Percentiles rank a stretch among this genome's conserved stretches.
Evolutionary conservation across 2,888 invertebrate species (phyloP).

Genomic region (Nesidiocoris tenuis): DNA sequence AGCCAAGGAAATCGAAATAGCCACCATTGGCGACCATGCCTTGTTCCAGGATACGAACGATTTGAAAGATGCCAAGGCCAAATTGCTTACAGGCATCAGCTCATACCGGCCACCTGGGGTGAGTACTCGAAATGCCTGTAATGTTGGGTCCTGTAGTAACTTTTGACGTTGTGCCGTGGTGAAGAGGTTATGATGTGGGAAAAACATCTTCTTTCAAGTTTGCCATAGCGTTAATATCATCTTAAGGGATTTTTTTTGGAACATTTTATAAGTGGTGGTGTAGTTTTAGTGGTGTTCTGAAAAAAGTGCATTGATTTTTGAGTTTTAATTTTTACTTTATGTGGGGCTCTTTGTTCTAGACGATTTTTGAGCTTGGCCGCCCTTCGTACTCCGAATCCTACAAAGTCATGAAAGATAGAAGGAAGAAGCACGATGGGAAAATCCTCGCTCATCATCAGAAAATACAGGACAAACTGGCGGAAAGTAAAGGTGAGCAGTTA

Average conservation of each 20-base stretch:
- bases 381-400: conserved; percentile 76
- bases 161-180: too few relatives aligned
- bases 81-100: conserved; percentile 44
- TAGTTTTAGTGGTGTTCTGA: too few relatives aligned
- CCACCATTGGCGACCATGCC: conserved; percentile 65
- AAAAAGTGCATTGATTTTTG: too few relatives aligned
- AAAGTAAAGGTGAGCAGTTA: conserved; percentile 48
- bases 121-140: too few relatives aligned
- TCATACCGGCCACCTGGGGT: conserved; percentile 67
- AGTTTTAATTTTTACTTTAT: too few relatives aligned
- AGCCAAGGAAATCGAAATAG: conserved; percentile 68
- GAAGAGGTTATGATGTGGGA: too few relatives aligned
- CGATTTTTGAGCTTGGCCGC: conserved; percentile 88
- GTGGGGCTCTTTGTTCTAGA: conserved; percentile 62
- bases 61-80: conserved; percentile 41
- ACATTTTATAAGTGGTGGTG: too few relatives aligned
- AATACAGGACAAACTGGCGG: conserved; percentile 54
- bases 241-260: too few relatives aligned
- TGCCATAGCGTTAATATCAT: too few relatives aligned
- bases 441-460: conserved; percentile 57
- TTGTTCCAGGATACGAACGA: conserved; percentile 57
- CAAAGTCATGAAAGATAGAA: conserved; percentile 83
- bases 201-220: too few relatives aligned
- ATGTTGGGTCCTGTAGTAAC: too few relatives aligned
- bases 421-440: conserved; percentile 68